Conservation (phyloP, 2,797 vertebrate genomes). For the Pogoniulus pusillus region DNA sequence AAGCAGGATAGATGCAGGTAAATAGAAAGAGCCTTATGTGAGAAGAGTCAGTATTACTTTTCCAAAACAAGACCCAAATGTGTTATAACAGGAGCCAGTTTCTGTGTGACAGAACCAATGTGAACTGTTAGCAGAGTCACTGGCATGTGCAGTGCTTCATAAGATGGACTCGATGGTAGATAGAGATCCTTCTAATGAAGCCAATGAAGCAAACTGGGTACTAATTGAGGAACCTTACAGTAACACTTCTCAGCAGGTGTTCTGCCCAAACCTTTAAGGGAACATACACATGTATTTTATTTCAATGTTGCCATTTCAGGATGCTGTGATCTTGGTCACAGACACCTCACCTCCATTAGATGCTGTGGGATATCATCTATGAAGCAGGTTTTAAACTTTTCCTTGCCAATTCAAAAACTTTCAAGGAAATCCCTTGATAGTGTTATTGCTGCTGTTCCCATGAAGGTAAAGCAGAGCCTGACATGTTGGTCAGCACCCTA, state of each 20-base stretch:
- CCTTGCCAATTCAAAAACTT: neutral
- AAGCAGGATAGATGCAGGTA: neutral
- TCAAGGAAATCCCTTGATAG: neutral
- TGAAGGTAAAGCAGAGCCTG: neutral
- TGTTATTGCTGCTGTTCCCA: neutral
- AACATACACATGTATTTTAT: neutral
- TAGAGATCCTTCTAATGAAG: neutral
- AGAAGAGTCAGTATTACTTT: neutral
- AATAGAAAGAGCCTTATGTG: neutral
- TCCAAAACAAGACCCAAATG: neutral
- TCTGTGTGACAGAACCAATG: neutral
- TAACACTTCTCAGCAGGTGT: neutral
- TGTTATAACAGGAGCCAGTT: neutral
- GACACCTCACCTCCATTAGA: neutral
- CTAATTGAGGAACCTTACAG: neutral
- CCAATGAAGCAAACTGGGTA: neutral
- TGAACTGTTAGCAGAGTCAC: neutral
- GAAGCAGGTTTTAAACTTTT: neutral
- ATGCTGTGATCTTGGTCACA: neutral
- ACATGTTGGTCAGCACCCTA: neutral
- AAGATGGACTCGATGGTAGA: neutral
- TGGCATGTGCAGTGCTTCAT: neutral
- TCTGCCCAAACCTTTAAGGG: neutral
- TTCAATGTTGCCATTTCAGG: neutral
- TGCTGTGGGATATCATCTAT: neutral